phyloP scores from a whole-genome alignment of 2,113 vertebrate species.

The Heptranchias perlo region DNA sequence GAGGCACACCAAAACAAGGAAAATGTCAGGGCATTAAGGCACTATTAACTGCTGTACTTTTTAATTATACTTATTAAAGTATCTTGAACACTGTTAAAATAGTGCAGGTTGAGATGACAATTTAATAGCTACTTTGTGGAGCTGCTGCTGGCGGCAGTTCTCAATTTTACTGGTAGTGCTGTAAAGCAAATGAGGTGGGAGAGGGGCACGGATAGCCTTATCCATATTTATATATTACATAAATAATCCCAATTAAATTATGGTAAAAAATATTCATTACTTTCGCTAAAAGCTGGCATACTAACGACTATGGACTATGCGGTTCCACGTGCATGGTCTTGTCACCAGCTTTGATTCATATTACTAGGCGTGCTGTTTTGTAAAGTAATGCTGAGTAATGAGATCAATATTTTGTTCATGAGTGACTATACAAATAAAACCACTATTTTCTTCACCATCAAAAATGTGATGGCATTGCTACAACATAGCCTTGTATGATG shows the following conservation, averaged over 20 bases:
- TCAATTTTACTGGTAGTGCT: not conserved
- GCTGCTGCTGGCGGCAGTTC: not conserved
- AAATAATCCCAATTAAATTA: not conserved
- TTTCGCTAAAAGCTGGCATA: not conserved
- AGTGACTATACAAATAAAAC: constrained; percentile 3
- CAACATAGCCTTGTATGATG: not conserved
- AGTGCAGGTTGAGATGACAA: constrained; percentile 10
- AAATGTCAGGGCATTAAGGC: constrained; percentile 2
- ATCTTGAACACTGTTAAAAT: constrained; percentile 6
- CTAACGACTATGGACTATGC: not conserved
- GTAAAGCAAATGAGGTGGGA: not conserved
- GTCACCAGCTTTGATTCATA: not conserved
- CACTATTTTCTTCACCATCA: not conserved
- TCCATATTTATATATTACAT: not conserved
- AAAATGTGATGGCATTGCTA: not conserved
- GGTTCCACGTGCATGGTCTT: not conserved
- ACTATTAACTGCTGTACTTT: not conserved
- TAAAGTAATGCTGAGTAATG: constrained; percentile 22
- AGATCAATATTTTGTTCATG: constrained; percentile 31
- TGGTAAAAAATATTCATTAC: not conserved
- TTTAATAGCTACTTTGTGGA: constrained; percentile 13
- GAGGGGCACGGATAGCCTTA: not conserved
- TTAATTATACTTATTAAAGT: constrained; percentile 31
- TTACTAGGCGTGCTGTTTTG: not conserved
- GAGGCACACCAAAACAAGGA: not conserved